Percentiles rank a stretch among this genome's conserved stretches.
phyloP scores from a whole-genome alignment of 2,113 vertebrate genomes.

The Rhinopomastus cyanomelas region DNA sequence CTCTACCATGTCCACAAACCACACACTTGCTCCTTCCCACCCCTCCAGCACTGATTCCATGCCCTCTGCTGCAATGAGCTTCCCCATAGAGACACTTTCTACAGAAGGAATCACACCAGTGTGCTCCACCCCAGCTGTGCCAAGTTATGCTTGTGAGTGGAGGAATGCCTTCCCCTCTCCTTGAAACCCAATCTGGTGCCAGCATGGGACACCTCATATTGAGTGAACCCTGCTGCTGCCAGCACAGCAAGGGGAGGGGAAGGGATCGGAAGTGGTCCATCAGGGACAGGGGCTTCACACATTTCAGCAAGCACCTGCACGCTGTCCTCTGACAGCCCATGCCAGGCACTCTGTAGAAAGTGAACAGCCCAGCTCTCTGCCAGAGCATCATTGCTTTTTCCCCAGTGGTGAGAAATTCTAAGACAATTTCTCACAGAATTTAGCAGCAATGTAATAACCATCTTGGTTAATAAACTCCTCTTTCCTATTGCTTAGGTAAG shows the following conservation, averaged over 20 bases:
- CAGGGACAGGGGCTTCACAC: background rate
- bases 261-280: background rate
- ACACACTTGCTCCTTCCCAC: background rate
- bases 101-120: background rate
- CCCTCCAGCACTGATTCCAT: background rate
- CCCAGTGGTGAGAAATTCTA: background rate
- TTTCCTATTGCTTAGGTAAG: background rate
- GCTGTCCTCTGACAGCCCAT: background rate
- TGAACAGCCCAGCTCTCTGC: background rate
- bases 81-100: background rate
- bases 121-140: too few relatives aligned
- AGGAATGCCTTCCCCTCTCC: background rate
- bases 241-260: background rate
- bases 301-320: background rate
- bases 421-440: background rate
- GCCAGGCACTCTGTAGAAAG: background rate
- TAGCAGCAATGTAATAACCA: background rate
- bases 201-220: background rate
- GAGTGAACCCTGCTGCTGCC: background rate
- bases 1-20: background rate
- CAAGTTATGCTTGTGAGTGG: rapidly evolving
- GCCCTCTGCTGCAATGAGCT: background rate
- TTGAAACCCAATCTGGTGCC: background rate
- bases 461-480: background rate
- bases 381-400: background rate